phyloP scores from a whole-genome alignment of 2,797 vertebrate species.

The Danio kyathit region DNA sequence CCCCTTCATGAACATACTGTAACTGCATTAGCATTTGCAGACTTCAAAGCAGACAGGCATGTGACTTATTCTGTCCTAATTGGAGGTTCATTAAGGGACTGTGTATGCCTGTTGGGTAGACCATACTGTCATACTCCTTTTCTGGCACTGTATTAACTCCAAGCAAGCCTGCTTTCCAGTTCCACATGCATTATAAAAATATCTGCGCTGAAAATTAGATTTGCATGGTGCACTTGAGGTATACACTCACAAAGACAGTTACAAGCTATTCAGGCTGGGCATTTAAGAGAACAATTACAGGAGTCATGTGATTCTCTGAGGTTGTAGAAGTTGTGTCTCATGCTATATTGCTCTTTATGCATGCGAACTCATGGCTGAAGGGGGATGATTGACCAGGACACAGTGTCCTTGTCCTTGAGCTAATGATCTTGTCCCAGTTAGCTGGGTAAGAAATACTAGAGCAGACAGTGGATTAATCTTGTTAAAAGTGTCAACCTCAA shows the following conservation, averaged over 20 bases:
- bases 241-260: neutral
- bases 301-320: slow-evolving; percentile 68
- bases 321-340: slow-evolving; percentile 66
- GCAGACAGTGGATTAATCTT: slow-evolving; percentile 75
- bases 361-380: slow-evolving; percentile 66
- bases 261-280: slow-evolving; percentile 64
- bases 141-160: slow-evolving; percentile 12
- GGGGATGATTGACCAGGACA: slow-evolving; percentile 55
- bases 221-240: neutral
- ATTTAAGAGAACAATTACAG: slow-evolving; percentile 54
- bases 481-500: slow-evolving; percentile 72
- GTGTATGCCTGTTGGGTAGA: slow-evolving; percentile 66
- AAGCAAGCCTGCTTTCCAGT: neutral
- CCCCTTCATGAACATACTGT: slow-evolving; percentile 43
- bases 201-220: neutral
- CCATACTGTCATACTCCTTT: neutral
- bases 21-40: slow-evolving; percentile 73
- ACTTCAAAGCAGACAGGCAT: slow-evolving; percentile 76
- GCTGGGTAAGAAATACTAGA: slow-evolving; percentile 59
- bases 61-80: slow-evolving; percentile 78
- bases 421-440: slow-evolving; percentile 68
- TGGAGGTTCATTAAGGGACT: slow-evolving; percentile 81
- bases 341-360: slow-evolving; percentile 69
- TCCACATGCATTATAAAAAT: slow-evolving; percentile 1
- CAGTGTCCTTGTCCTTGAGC: slow-evolving; percentile 70